Evolutionary conservation across 2,113 vertebrate species (phyloP).

Genomic region (Manacus vitellinus): DNA sequence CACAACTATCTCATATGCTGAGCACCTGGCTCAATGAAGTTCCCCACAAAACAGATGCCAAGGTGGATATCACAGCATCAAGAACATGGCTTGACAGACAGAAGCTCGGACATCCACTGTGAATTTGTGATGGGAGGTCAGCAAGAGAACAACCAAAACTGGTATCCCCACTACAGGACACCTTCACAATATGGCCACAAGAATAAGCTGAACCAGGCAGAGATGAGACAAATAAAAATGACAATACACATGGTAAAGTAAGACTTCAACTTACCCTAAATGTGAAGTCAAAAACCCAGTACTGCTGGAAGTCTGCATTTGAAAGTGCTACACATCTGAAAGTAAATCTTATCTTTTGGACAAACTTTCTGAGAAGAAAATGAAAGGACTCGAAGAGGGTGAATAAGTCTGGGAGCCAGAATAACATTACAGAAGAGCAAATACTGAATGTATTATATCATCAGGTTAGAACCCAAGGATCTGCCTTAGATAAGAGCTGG

Average conservation of each 20-base stretch:
- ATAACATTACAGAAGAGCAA: neutral
- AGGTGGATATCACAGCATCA: neutral
- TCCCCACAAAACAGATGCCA: neutral
- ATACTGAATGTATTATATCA: neutral
- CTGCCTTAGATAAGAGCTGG: neutral
- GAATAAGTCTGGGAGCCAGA: neutral
- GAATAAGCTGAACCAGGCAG: neutral
- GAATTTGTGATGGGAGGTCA: neutral
- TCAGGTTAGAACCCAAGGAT: neutral
- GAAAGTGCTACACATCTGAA: neutral
- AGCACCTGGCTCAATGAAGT: neutral
- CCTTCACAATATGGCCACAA: neutral
- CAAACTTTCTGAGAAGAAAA: neutral
- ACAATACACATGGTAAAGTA: neutral
- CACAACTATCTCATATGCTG: neutral
- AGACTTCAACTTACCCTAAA: neutral
- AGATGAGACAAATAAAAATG: neutral
- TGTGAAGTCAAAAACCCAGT: neutral
- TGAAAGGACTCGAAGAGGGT: neutral
- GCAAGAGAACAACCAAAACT: neutral
- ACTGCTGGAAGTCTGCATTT: neutral
- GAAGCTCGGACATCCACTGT: neutral
- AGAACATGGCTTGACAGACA: neutral
- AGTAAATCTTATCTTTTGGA: neutral
- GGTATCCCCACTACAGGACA: neutral